Base-by-base conservation (phyloP, 2,113 vertebrate genomes). In the Synchiropus splendidus region DNA sequence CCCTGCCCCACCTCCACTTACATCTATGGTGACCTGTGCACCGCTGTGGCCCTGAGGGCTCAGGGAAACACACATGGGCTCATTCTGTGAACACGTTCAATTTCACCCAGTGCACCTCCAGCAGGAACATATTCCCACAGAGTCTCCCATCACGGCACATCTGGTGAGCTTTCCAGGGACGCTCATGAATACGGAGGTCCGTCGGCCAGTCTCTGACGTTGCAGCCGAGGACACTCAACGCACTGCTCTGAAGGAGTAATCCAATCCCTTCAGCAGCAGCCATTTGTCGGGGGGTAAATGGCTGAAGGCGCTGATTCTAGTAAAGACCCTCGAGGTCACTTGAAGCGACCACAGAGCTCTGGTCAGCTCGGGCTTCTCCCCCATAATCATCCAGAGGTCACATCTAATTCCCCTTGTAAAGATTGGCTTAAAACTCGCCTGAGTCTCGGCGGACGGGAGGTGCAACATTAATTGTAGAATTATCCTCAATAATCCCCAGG, bases 391-490 rank as follows among this genome's bases (percentile, higher is more conserved):
- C 44, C 42, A 59, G 67, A 71, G 80, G 81, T 86, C 81, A 78
- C 56, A 68, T 73, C 72, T 81, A 85, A 85, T 85, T 85, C 84
- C 83, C 77, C 45, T 39, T 78, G 78, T 82, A 75, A 75, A 57
- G 71, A 75, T 53, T 39, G 39, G 80, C 74, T 80, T 76, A 27
- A 27, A 27, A 27, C 21, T 27, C 8, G 4, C 21, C 21, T 27
- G 4, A 27, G 21, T 27, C 21, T 27, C 21, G 4, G 4, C 4
- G 21, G 21, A 27, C 8, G 8, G 8, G 4, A 27, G 21, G 4
- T n/a, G n/a, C n/a, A 4, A 27, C 21, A 27, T 27, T 27, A 27
- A 27, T 78, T 77, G 72, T 72, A 70, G 77, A 70, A 78, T 77
- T 62, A 65, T 66, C 57, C 54, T 48, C 51, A 46, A 33, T 58